Evolutionary conservation across 1,140 invertebrate genomes (phyloP), one percentile per base, ranked within the genome.

Genomic region (Scaptomyza pallida): DNA sequence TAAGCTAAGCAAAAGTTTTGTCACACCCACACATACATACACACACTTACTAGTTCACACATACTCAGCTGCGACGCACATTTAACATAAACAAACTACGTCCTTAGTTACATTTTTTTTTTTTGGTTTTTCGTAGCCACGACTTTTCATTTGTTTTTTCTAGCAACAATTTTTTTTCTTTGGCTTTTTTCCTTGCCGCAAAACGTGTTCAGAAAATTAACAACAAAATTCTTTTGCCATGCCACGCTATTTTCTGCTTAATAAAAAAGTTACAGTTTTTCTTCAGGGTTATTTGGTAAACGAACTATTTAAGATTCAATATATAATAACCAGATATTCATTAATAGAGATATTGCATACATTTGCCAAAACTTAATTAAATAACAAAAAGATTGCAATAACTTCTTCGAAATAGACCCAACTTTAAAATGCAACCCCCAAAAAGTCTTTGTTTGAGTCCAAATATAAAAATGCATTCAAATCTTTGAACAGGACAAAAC

Each of bases 71-170:
- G 50, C 35, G 63, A 55, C 64, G 70, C 59, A 64, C 77, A 73
- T 85, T 86, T 85, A 85, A 80, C 80, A 86, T 86, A 85, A 85
- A 85, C 80, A 85, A 85, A 85, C 80, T 86, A 62, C 64, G 62
- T 47, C 70, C 61, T 59, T 70, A 79, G 72, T 75, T 75, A 40
- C 67, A 64, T 63, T 43, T 60, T 69, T 63, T 43, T 60, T 16
- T 45, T 44, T 48, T 62, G 21, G 54, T 67, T 65, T 54, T 62
- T 75, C 54, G 59, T 50, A 44, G 54, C 65, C 79, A 82, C 75
- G 62, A 79, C 60, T 85, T 75, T 72, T 52, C 63, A 57, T 76
- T 85, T 85, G 63, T 76, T 80, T 64, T 72, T 64, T 43, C 50
- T 41, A 50, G 68, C 55, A 60, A 68, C 26, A 51, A 15, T 30